Percentiles rank a stretch among this genome's conserved stretches.
phyloP scores from a whole-genome alignment of 2,888 invertebrate species.

The Cerceris rybyensis region DNA sequence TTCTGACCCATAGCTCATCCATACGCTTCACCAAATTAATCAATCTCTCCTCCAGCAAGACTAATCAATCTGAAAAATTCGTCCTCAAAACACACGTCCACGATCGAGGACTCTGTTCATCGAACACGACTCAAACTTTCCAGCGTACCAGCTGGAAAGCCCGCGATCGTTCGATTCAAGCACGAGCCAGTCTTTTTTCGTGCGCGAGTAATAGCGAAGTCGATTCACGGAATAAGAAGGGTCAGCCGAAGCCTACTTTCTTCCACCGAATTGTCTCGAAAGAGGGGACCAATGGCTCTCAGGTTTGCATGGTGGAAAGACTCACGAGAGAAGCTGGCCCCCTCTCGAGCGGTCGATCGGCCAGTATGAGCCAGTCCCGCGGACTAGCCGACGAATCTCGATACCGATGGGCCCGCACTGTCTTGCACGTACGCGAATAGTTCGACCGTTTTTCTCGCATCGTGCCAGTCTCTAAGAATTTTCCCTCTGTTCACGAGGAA shows the following conservation, averaged over 20 bases:
- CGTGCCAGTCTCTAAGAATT: too few relatives aligned
- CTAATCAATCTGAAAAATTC: too few relatives aligned
- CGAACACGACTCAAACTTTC: slow-evolving; percentile 59
- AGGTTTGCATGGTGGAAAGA: slow-evolving; percentile 35
- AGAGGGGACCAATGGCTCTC: slow-evolving; percentile 36
- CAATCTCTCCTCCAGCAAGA: slow-evolving; percentile 2
- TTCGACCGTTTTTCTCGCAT: neutral
- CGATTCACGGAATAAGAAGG: slow-evolving; percentile 72
- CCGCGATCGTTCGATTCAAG: slow-evolving; percentile 38
- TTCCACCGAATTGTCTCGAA: slow-evolving; percentile 66
- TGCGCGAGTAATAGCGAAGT: slow-evolving; percentile 70
- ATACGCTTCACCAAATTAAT: neutral
- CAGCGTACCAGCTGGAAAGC: slow-evolving; percentile 61
- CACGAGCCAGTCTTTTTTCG: slow-evolving; percentile 41
- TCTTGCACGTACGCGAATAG: neutral
- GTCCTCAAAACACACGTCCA: slow-evolving; percentile 6
- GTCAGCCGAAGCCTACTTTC: slow-evolving; percentile 77
- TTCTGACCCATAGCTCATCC: neutral
- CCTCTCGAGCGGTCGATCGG: slow-evolving; percentile 38
- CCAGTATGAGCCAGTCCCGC: slow-evolving; percentile 58
- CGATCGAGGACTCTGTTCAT: neutral
- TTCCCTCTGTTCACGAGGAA: too few relatives aligned
- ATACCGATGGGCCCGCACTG: slow-evolving; percentile 31
- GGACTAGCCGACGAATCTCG: slow-evolving; percentile 53
- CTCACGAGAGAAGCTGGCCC: slow-evolving; percentile 38